These are phyloP conservation scores for Coreoperca whiteheadi DNA, from an alignment of 2,113 vertebrate genomes.

Conservation along the genomic window DNA sequence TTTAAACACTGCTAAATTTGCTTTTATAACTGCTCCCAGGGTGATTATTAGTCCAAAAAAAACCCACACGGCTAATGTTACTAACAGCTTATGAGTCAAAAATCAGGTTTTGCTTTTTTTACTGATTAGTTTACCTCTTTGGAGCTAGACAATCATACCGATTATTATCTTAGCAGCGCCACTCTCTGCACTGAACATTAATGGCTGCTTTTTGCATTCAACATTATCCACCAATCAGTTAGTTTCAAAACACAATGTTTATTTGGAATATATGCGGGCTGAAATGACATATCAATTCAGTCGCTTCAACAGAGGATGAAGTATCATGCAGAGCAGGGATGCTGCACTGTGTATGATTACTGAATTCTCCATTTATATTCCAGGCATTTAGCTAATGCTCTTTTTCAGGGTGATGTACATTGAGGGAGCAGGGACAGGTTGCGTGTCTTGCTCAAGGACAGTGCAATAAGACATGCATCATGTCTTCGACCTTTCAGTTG, in stretches of 20 bases:
- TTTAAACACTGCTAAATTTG: slow-evolving; percentile 67
- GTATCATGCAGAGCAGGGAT: not conserved
- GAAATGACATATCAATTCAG: slow-evolving; percentile 31
- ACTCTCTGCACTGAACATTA: slow-evolving; percentile 48
- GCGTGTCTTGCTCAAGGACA: slow-evolving; percentile 22
- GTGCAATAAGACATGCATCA: slow-evolving; percentile 30
- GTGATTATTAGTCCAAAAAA: slow-evolving; percentile 55
- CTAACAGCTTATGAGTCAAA: slow-evolving; percentile 63
- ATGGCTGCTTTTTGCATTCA: slow-evolving; percentile 72
- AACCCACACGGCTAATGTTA: slow-evolving; percentile 60
- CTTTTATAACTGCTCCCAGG: slow-evolving; percentile 61
- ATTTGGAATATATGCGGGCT: not conserved
- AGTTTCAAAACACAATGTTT: slow-evolving; percentile 50
- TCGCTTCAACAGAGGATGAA: slow-evolving; percentile 24
- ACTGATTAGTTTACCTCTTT: slow-evolving; percentile 70
- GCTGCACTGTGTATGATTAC: not conserved
- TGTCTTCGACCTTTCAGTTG: slow-evolving; percentile 50
- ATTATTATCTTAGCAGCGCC: slow-evolving; percentile 54
- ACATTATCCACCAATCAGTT: slow-evolving; percentile 69
- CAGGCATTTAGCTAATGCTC: slow-evolving; percentile 31
- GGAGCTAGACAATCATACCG: slow-evolving; percentile 48
- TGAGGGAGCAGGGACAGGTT: slow-evolving; percentile 20
- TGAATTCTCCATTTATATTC: slow-evolving; percentile 34
- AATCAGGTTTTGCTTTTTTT: slow-evolving; percentile 8
- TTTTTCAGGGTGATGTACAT: slow-evolving; percentile 27